Base-by-base conservation (phyloP, 2,888 invertebrate genomes). In the Acronicta aceris region DNA sequence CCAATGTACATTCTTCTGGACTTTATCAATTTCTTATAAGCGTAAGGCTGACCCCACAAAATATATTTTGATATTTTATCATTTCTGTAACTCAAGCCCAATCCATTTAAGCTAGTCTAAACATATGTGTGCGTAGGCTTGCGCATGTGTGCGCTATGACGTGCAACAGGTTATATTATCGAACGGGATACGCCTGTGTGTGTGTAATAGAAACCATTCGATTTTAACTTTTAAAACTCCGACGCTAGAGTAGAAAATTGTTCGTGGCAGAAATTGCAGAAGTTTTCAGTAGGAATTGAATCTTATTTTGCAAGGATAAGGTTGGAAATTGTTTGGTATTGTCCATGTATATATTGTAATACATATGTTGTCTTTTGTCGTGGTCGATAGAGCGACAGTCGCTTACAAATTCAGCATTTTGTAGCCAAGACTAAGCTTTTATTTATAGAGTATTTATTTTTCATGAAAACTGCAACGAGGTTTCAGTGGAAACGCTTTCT, bases 141-240 rank as follows among this genome's bases (percentile, higher is more conserved):
- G 33, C 60, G 25, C 65, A 47, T 73, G 73, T 76, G 73, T 50
- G 76, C 40, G 72, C 65, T 57, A 54, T 74, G 76, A 71, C 76
- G 76, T 66, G 76, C 83, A 84, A 84, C 83, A 83, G 74, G 83
- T 84, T 65, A 71, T 51, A 63, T 69, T 81, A 84, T 83, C 74
- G 80, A 83, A 74, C 84, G 74, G 1, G 30, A 33, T 60, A 36
- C 59, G 41, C 63, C 55, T 73, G 78, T 81, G 78, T 79, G 79
- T 53, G 72, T 72, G 55, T 53, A 41, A 38, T 40, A 47, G 0
- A 46, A 6, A 8, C 10, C 49, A 69, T 66, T 60, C 38, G 40
- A 73, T 55, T 69, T 68, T 49, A 6, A 46, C 50, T 59, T 38
- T 12, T 68, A 47, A 2, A 0, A 0, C 0, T 1, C 13, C 0